These are phyloP conservation scores for Apus apus DNA, from an alignment of 2,113 vertebrate genomes.

Conservation along the genomic window DNA sequence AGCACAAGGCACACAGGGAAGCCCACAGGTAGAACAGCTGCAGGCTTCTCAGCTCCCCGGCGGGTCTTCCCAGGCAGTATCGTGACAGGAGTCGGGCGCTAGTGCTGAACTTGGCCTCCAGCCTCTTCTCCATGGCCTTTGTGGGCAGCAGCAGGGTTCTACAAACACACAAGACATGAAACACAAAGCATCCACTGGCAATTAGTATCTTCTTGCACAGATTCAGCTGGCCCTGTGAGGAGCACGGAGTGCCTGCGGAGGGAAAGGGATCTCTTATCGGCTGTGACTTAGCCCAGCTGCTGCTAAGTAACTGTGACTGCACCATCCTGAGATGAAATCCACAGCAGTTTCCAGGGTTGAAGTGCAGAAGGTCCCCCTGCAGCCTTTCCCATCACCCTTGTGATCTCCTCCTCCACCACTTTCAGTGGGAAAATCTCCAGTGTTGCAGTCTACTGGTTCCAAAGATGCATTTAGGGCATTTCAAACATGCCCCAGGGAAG, in stretches of 20 bases:
- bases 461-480: background rate
- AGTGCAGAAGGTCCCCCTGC: background rate
- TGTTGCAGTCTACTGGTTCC: background rate
- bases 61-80: slow-evolving; percentile 46
- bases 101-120: slow-evolving; percentile 68
- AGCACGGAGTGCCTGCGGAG: background rate
- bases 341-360: background rate
- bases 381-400: background rate
- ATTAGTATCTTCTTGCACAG: background rate
- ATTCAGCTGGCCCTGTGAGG: background rate
- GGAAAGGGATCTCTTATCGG: slow-evolving; percentile 14
- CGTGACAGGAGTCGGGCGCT: slow-evolving; percentile 28
- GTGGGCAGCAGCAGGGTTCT: slow-evolving; percentile 63
- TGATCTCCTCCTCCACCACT: background rate
- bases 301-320: slow-evolving; percentile 30
- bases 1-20: slow-evolving; percentile 74
- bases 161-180: slow-evolving; percentile 41
- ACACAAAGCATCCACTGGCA: slow-evolving; percentile 6
- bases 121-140: slow-evolving; percentile 81
- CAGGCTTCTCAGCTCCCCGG: slow-evolving; percentile 47
- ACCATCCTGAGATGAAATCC: background rate
- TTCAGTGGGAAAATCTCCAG: background rate
- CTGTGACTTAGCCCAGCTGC: slow-evolving; percentile 15
- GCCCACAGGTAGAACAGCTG: slow-evolving; percentile 68
- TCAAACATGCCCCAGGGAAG: background rate